Conservation (phyloP, 2,888 invertebrate species). For the Lasioglossum morio region DNA sequence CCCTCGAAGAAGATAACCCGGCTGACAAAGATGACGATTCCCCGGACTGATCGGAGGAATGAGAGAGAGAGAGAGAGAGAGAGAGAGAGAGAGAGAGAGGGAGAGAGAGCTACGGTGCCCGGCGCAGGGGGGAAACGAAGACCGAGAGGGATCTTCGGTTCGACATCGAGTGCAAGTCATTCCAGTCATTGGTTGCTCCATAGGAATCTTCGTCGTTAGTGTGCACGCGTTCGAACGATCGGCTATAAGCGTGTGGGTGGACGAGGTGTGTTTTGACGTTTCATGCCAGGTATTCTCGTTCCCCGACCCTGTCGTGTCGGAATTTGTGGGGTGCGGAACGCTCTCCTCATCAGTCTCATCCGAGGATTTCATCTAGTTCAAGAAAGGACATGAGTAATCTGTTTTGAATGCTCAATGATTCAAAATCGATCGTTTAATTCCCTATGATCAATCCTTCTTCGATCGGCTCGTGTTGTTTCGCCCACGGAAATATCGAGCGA, state of each 20-base stretch:
- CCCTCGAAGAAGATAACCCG: slow-evolving; percentile 78
- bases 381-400: slow-evolving; percentile 17
- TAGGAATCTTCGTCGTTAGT: slow-evolving; percentile 77
- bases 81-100: too few relatives aligned
- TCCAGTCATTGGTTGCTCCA: slow-evolving; percentile 83
- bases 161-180: slow-evolving; percentile 83
- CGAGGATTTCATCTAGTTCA: slow-evolving; percentile 61
- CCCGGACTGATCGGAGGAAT: slow-evolving; percentile 45
- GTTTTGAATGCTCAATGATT: slow-evolving; percentile 8
- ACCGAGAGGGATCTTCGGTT: slow-evolving; percentile 78
- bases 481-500: neutral
- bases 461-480: neutral
- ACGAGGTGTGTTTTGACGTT: slow-evolving; percentile 84
- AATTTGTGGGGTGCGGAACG: slow-evolving; percentile 74
- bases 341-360: slow-evolving; percentile 68
- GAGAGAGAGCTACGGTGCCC: slow-evolving; percentile 43
- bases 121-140: slow-evolving; percentile 55
- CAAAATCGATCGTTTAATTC: slow-evolving; percentile 6
- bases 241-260: slow-evolving; percentile 69
- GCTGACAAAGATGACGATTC: slow-evolving; percentile 62
- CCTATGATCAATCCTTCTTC: neutral
- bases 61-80: too few relatives aligned
- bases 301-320: slow-evolving; percentile 74
- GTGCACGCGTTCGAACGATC: slow-evolving; percentile 55
- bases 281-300: slow-evolving; percentile 77